Evolutionary conservation across 2,888 invertebrate species (phyloP).

Genomic region (Torymus texanus): DNA sequence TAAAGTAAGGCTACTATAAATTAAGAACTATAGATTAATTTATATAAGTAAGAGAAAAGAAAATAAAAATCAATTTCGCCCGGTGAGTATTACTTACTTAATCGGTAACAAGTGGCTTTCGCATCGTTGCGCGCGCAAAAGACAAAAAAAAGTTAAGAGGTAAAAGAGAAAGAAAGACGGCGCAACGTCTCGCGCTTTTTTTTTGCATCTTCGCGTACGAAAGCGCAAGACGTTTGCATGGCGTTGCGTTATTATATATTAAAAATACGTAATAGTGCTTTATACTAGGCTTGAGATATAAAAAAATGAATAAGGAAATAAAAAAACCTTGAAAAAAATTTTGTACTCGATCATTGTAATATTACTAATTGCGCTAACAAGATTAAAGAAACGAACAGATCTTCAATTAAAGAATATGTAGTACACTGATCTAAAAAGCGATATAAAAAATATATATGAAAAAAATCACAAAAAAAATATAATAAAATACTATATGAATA

Average conservation of each 20-base stretch:
- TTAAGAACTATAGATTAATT: constrained; percentile 31
- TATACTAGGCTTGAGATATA: constrained; percentile 71
- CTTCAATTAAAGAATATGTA: constrained; percentile 64
- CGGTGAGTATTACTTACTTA: constrained; percentile 26
- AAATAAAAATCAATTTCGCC: constrained; percentile 24
- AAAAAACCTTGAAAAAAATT: constrained; percentile 62
- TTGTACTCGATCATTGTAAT: constrained; percentile 74
- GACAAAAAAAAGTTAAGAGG: constrained; percentile 1
- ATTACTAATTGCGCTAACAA: constrained; percentile 69
- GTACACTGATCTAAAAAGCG: constrained; percentile 61
- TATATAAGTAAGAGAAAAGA: constrained; percentile 1
- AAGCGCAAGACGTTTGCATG: constrained; percentile 7
- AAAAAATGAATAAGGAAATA: constrained; percentile 55
- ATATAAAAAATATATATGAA: constrained; percentile 33
- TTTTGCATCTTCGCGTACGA: background rate
- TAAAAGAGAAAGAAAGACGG: background rate
- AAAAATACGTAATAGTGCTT: constrained; percentile 70
- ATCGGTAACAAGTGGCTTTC: constrained; percentile 45
- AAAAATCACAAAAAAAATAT: constrained; percentile 30
- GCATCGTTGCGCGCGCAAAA: constrained; percentile 33
- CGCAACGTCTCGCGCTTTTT: constrained; percentile 6
- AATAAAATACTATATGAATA: constrained; percentile 63
- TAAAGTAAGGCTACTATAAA: constrained; percentile 27
- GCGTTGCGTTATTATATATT: constrained; percentile 57
- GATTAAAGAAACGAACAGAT: constrained; percentile 62